Percentiles rank a stretch among this genome's conserved stretches.
These are phyloP conservation scores for Papilio xuthus DNA, from an alignment of 1,140 invertebrate genomes.

Conservation along the genomic window DNA sequence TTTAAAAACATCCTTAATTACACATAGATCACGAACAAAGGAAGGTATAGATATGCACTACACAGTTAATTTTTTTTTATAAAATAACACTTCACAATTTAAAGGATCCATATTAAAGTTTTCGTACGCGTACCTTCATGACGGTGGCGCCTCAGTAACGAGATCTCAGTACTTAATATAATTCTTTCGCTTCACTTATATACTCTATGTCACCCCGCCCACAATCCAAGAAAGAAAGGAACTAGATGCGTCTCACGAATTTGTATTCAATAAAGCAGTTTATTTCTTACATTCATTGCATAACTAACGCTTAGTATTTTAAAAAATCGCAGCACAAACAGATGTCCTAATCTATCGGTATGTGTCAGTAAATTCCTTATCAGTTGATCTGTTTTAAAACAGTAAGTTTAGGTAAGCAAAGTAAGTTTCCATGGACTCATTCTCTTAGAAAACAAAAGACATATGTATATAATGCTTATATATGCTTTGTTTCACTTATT, in stretches of 20 bases:
- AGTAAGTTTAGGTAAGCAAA: no score
- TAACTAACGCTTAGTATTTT: conserved; percentile 25
- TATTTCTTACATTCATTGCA: conserved; percentile 42
- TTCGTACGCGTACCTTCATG: conserved; percentile 68
- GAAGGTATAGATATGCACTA: not conserved
- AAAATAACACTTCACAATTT: conserved; percentile 11
- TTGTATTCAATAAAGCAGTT: conserved; percentile 53
- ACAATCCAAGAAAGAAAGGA: conserved; percentile 60
- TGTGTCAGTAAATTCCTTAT: conserved; percentile 11
- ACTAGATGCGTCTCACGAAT: conserved; percentile 62
- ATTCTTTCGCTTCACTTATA: conserved; percentile 64
- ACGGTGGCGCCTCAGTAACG: conserved; percentile 54
- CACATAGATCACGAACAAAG: not conserved
- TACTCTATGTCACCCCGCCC: conserved; percentile 63
- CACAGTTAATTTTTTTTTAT: not conserved
- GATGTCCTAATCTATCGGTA: conserved; percentile 27
- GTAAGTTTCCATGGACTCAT: no score
- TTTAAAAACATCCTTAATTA: not conserved
- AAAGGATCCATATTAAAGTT: conserved; percentile 21
- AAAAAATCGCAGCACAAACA: conserved; percentile 31
- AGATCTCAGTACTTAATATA: conserved; percentile 56
- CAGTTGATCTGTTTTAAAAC: not conserved
- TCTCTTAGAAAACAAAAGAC: no score
- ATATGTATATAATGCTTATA: no score
- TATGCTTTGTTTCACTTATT: no score